These are phyloP conservation scores for Chauna torquata DNA, from an alignment of 2,113 vertebrate genomes.

Conservation along the genomic window DNA sequence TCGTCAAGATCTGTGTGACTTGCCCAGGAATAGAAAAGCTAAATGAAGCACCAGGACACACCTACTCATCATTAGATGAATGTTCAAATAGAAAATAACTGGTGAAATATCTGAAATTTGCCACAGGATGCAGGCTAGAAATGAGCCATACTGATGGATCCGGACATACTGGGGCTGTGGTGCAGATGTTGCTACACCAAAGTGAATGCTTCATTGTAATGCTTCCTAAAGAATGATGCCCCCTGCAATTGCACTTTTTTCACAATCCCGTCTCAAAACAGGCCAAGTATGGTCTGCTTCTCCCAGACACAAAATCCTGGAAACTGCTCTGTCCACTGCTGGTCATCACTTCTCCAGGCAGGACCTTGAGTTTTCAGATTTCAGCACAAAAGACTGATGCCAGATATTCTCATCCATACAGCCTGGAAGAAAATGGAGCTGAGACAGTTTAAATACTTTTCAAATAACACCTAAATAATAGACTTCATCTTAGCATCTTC, in stretches of 20 bases:
- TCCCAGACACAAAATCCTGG: background rate
- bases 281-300: background rate
- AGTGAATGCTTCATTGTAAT: background rate
- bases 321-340: rapidly evolving
- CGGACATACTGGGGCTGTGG: background rate
- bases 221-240: background rate
- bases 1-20: background rate
- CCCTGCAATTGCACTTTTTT: background rate
- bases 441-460: background rate
- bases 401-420: background rate
- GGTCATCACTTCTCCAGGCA: background rate
- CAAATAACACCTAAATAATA: background rate
- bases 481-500: background rate
- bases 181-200: background rate
- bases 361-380: background rate
- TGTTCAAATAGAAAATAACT: background rate
- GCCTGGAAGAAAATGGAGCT: background rate
- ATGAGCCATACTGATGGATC: background rate
- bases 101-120: background rate
- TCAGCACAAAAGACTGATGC: background rate
- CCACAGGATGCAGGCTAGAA: background rate
- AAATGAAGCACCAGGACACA: background rate
- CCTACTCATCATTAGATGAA: background rate
- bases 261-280: background rate
- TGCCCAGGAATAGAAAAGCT: background rate